Evolutionary conservation across 2,797 vertebrate species (phyloP).

Genomic region (Selene dorsalis): DNA sequence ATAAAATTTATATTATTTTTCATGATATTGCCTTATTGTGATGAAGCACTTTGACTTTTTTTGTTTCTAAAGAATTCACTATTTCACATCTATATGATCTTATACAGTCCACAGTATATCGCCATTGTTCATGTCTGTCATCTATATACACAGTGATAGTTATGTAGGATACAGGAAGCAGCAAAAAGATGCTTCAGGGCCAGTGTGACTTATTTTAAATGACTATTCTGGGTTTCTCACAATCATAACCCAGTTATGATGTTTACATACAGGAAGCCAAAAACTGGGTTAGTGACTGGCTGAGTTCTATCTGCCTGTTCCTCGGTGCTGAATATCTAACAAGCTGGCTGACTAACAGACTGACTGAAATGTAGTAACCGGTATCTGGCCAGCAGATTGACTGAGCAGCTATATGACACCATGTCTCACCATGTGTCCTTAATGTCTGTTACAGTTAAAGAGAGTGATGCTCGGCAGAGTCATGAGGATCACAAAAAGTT

Average conservation of each 20-base stretch:
- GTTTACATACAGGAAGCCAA: conserved; percentile 34
- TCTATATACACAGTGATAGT: neutral
- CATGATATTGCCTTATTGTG: too few relatives aligned
- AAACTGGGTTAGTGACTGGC: conserved; percentile 46
- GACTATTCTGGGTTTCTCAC: conserved; percentile 33
- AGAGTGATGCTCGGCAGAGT: conserved; percentile 41
- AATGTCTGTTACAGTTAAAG: neutral
- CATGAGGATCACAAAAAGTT: conserved; percentile 50
- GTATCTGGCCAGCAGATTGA: neutral
- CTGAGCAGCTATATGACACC: conserved; percentile 6
- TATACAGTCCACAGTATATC: neutral
- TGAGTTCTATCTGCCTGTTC: neutral
- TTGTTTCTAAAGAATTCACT: neutral
- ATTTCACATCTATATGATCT: neutral
- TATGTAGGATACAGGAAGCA: neutral
- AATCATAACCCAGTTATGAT: conserved; percentile 53
- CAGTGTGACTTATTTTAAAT: conserved; percentile 12
- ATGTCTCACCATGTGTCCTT: neutral
- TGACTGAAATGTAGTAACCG: neutral
- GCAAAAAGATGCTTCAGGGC: neutral
- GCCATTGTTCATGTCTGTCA: neutral
- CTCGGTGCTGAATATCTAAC: conserved; percentile 8
- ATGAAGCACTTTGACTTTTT: too few relatives aligned
- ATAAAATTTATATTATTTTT: too few relatives aligned
- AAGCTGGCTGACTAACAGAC: neutral